Percentiles rank a stretch among this genome's conserved stretches.
Conservation (phyloP, 92 coral and sea anemone species). For the Ricordea florida region DNA sequence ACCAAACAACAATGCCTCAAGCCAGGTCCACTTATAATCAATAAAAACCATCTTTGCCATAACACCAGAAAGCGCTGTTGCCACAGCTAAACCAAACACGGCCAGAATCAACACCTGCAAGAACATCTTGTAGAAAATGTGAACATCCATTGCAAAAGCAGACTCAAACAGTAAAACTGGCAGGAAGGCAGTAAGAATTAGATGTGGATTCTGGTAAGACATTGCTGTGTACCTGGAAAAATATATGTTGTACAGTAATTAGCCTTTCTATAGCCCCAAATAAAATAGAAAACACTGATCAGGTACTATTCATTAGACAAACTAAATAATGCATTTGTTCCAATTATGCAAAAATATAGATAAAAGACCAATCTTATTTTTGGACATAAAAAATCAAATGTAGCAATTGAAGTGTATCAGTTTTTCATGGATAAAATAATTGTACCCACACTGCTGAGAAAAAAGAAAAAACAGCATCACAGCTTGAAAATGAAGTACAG, state of each 20-base stretch:
- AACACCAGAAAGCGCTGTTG: slow-evolving; percentile 82
- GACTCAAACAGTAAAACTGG: slow-evolving; percentile 99
- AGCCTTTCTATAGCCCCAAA: too few species aligned
- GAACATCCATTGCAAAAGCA: slow-evolving; percentile 99
- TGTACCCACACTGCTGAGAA: too few species aligned
- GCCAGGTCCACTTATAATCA: slow-evolving; percentile 91
- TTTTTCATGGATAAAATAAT: too few species aligned
- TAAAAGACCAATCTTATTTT: too few species aligned
- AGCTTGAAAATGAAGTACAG: too few species aligned
- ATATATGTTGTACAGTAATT: background rate
- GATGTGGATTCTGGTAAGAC: slow-evolving; percentile 92
- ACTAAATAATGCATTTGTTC: too few species aligned
- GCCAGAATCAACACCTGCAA: slow-evolving; percentile 92
- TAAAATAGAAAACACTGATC: too few species aligned
- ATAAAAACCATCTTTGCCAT: slow-evolving; percentile 97
- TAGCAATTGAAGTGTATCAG: too few species aligned
- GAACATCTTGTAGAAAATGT: slow-evolving; percentile 95
- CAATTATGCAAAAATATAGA: too few species aligned
- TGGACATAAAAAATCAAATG: too few species aligned
- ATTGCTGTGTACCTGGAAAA: slow-evolving; percentile 79
- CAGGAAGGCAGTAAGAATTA: slow-evolving; percentile 90
- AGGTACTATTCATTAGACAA: too few species aligned
- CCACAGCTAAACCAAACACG: slow-evolving; percentile 86
- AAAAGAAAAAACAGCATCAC: too few species aligned
- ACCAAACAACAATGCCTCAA: slow-evolving; percentile 92